Base-by-base conservation (phyloP, 2,797 vertebrate species). In the Parauchenoglanis punctatus region DNA sequence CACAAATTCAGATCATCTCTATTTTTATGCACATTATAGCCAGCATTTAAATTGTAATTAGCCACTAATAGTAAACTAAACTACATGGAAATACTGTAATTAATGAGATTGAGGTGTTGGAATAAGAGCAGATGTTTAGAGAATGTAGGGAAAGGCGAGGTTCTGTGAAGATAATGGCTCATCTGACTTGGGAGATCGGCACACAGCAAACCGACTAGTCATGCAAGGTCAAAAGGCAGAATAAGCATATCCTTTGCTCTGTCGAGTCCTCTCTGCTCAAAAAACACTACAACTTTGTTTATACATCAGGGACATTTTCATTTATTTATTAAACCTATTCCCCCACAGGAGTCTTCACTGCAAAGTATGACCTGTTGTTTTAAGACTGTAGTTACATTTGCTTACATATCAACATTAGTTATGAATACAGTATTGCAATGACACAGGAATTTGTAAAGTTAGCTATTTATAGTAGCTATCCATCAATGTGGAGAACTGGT, bases 61-160 rank as follows among this genome's bases (percentile, higher is more conserved):
- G 15, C 56, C 18, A 85, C 7, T 25, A 52, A 80, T 1, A 17
- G 20, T 67, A 59, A 77, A 80, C 20, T 59, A 80, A 59, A 40
- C 49, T 4, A 18, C 17, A 54, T 23, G 58, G 17, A 59, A 59
- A 80, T 15, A 20, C 59, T 59, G 13, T 11, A 59, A 67, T 7
- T 25, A 81, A 59, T 72, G 11, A 58, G 23, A 68, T 31, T 58
- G 4, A 28, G 11, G 89, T 92, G 90, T 92, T 89, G 89, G 78
- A 76, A 70, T 90, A 91, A 49, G 75, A 91, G 90, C 83, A 89
- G 86, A 87, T 91, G 92, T 93, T 91, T 91, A 91, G 91, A 92
- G 84, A 85, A 88, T 72, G 90, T 90, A 92, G 46, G 3, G n/a
- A 54, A 88, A 84, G 73, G 61, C 89, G 90, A 87, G 87, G 83